Base-by-base conservation (phyloP, 2,797 vertebrate species). In the Sebastes alutus region DNA sequence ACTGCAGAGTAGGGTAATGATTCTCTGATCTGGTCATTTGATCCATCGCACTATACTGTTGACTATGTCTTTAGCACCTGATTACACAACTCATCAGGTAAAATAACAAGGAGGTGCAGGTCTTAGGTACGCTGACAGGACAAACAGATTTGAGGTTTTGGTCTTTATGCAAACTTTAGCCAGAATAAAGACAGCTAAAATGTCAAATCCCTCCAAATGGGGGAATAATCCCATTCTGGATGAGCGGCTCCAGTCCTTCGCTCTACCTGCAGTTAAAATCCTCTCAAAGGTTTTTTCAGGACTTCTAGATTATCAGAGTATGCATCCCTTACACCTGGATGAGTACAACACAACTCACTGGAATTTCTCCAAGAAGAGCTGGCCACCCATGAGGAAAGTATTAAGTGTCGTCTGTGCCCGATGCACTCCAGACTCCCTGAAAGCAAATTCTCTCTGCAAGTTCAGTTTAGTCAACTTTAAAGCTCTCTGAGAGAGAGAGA, bases 311-410 rank as follows among this genome's bases (percentile, higher is more conserved):
- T 83, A 89, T 88, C 88, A 84, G 75, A 74, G 69, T 80, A 52
- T 76, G 81, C 80, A 78, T 84, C 77, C 49, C 23, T 67, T 82
- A 81, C 49, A 84, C 75, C 81, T 81, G 76, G 63, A n/a, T 81
- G 71, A 83, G 77, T 68, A 23, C 20, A 23, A 35, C 80, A 75
- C 72, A 84, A 70, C 63, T 9, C 42, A 67, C 52, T 29, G 77
- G 65, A 81, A 81, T 83, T 82, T 84, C 66, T 83, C 46, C 61
- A 32, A 86, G 77, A 81, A 73, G 73, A 69, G 77, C 42, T 35
- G 85, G 71, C 87, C 91, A 90, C 88, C 90, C 87, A 85, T 71
- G 83, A 90, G 84, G 88, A 56, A 87, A 87, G 90, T 82, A 85
- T 89, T 85, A 83, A 89, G 77, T 67, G 49, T 86, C 46, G 12